Evolutionary conservation across 2,888 invertebrate genomes (phyloP), one percentile per base, ranked within the genome.

Genomic region (Ernsta delagoae): DNA sequence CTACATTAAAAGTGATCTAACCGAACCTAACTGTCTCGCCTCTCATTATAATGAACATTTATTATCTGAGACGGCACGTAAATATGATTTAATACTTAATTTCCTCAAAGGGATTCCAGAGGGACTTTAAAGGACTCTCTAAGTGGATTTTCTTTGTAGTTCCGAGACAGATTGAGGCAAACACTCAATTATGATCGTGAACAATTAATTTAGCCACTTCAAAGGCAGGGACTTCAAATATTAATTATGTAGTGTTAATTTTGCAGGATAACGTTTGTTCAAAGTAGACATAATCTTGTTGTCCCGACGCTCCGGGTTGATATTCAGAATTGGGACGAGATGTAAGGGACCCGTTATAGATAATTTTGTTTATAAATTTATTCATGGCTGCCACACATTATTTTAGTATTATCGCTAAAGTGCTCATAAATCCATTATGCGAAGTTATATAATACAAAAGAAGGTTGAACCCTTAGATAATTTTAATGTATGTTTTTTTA

Each of bases 221-320:
- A 66, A 60, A 66, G 53, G 43, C 31, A 43, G 39, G 65, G 50
- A 11, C 50, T 50, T 34, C 56, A 54, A 65, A 65, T 65, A 59
- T 65, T 65, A 65, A 63, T 63, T 54, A 63, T 63, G 63, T 63
- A 63, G 41, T 54, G 54, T 31, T 63, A 54, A 63, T 54, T 63
- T 43, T 12, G 62, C 39, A 43, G 54, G 63, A 54, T 63, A 63
- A 63, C 54, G 48, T 43, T 31, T 41, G 53, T 24, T 41, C 53
- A 54, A 63, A 62, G 63, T 36, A 24, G 54, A 16, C n/a, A n/a
- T 63, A 54, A 63, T 54, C 53, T 63, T 63, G 39, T 54, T 63
- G 36, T 36, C 36, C 50, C 57, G 56, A 39, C 57, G 34, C 43
- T 3, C 36, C n/a, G n/a, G 24, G 54, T 57, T 36, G 36, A n/a